Evolutionary conservation across 1,140 invertebrate species (phyloP).

Genomic region (Teleopsis dalmanni): DNA sequence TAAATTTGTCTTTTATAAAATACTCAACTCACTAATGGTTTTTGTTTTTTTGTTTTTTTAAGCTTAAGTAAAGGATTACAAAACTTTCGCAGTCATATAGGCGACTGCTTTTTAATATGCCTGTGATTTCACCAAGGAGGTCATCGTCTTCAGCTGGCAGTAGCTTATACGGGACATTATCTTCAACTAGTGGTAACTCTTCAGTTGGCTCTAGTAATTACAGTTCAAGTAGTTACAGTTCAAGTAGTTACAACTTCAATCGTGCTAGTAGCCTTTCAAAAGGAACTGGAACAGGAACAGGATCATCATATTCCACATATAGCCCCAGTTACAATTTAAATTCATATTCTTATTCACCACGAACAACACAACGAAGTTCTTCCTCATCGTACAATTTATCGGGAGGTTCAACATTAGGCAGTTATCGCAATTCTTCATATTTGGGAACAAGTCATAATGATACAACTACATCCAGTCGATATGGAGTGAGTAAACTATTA

Average conservation of each 20-base stretch:
- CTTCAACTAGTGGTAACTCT: slow-evolving; percentile 18
- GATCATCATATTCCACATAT: slow-evolving; percentile 7
- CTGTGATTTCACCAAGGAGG: slow-evolving; percentile 43
- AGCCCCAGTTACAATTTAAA: slow-evolving; percentile 8
- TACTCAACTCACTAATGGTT: too few relatives aligned
- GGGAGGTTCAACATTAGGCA: slow-evolving; percentile 23
- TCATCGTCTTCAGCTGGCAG: slow-evolving; percentile 41
- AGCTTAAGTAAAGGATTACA: neutral
- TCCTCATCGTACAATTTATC: slow-evolving; percentile 25
- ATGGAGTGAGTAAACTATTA: slow-evolving; percentile 38
- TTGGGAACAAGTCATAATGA: slow-evolving; percentile 28
- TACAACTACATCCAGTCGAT: slow-evolving; percentile 38
- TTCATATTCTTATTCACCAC: slow-evolving; percentile 12
- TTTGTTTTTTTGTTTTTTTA: too few relatives aligned
- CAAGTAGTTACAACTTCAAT: slow-evolving; percentile 23
- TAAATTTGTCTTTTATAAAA: too few relatives aligned
- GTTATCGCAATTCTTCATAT: slow-evolving; percentile 28
- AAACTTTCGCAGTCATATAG: neutral
- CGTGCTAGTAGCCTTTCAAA: slow-evolving; percentile 36
- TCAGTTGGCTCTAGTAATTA: slow-evolving; percentile 10
- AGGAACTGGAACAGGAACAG: slow-evolving; percentile 7
- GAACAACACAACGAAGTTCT: slow-evolving; percentile 16
- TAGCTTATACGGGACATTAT: slow-evolving; percentile 38
- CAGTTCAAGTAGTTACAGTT: slow-evolving; percentile 13
- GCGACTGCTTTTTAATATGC: slow-evolving; percentile 29